These are phyloP conservation scores for Nesogale talazaci DNA, from an alignment of 2,113 vertebrate species.

Conservation along the genomic window DNA sequence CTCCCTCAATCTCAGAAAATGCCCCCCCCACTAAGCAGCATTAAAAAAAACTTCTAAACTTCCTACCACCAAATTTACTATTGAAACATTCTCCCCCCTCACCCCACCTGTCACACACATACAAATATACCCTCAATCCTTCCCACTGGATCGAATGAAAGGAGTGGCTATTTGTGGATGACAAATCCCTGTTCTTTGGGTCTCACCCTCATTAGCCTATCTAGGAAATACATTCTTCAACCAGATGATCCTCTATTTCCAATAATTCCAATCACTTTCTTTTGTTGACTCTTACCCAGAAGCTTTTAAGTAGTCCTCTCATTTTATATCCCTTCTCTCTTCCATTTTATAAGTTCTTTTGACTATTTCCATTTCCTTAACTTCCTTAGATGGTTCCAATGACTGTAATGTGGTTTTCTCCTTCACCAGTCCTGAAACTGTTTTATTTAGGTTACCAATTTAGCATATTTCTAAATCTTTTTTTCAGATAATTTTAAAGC, in stretches of 20 bases:
- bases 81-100: no score
- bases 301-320: neutral
- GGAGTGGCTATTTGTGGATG: neutral
- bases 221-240: neutral
- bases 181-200: neutral
- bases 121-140: neutral
- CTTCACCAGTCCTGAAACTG: neutral
- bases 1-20: neutral
- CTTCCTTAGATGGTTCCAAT: neutral
- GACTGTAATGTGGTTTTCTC: neutral
- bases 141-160: neutral
- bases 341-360: neutral
- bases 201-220: no score
- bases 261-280: accelerated
- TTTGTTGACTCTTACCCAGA: neutral
- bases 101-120: neutral
- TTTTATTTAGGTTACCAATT: neutral
- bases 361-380: neutral
- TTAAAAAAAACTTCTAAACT: accelerated
- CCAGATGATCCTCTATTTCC: neutral
- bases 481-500: neutral
- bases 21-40: neutral
- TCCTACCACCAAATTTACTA: neutral
- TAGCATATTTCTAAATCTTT: neutral
- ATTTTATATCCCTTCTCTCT: neutral